phyloP scores from a whole-genome alignment of 2,888 invertebrate genomes.

The Blastobasis lacticolella region DNA sequence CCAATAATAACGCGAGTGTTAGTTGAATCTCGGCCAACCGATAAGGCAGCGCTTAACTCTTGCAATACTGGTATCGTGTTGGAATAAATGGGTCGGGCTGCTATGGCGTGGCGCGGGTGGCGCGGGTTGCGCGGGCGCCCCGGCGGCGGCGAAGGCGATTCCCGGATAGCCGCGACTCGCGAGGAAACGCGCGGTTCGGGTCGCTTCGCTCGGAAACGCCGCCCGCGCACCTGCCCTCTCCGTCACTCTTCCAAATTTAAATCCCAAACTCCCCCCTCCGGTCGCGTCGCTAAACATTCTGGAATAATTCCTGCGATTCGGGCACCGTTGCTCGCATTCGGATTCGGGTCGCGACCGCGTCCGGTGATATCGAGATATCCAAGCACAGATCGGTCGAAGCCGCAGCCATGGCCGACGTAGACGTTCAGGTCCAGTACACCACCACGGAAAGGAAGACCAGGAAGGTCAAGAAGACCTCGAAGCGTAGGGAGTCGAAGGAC shows the following conservation, averaged over 20 bases:
- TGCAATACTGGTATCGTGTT: not conserved
- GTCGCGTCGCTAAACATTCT: slow-evolving; percentile 62
- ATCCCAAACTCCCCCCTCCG: slow-evolving; percentile 71
- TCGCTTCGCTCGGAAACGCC: slow-evolving; percentile 58
- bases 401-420: slow-evolving; percentile 89
- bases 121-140: slow-evolving; percentile 10
- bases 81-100: not conserved
- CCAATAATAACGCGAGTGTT: slow-evolving; percentile 34
- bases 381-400: slow-evolving; percentile 33
- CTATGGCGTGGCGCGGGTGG: slow-evolving; percentile 3
- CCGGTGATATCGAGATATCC: slow-evolving; percentile 55
- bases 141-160: slow-evolving; percentile 22
- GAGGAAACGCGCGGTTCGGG: slow-evolving; percentile 56
- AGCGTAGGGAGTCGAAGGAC: slow-evolving; percentile 84
- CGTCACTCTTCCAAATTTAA: slow-evolving; percentile 75
- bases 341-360: slow-evolving; percentile 74
- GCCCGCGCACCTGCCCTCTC: slow-evolving; percentile 74
- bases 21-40: slow-evolving; percentile 42
- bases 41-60: slow-evolving; percentile 31
- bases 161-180: slow-evolving; percentile 38
- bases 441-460: slow-evolving; percentile 92
- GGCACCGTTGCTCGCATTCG: slow-evolving; percentile 69
- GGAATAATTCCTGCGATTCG: slow-evolving; percentile 73
- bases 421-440: slow-evolving; percentile 89
- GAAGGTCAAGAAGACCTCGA: slow-evolving; percentile 89